Base-by-base conservation (phyloP, 92 coral and sea anemone species). In the Umimayanthus chanpuru region DNA sequence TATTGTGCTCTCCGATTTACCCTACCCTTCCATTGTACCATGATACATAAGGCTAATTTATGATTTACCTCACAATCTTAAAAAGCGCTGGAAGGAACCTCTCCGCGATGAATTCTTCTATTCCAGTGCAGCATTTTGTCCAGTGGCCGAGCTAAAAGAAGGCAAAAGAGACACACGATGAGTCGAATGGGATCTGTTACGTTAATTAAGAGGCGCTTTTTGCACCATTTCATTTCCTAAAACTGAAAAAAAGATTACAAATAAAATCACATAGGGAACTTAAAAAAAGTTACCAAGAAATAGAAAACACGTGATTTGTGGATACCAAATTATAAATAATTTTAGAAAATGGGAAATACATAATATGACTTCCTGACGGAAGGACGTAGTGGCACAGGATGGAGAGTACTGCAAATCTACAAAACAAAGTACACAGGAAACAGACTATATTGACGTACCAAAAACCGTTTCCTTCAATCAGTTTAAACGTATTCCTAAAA, bases 71-170 rank as follows among this genome's bases (percentile, higher is more conserved):
- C 20, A 94, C 92, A 81, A 96, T 96, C 85, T 90, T 94, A 89
- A 96, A 94, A 76, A 97, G 84, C 16, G 96, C 75, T 16, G 99
- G 99, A 36, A 97, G 93, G 79, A 97, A 94, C 65, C 87, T 94
- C 20, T 90, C 92, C 6, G 94, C 88, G 71, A 97, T 89, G 68
- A 95, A 97, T 6, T 90, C 95, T 66, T 95, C 99, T 14, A 96
- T 89, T 41, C 94, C 95, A 2, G 90, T 39, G 85, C 95, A 91
- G 30, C 90, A 90, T 1, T 88, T 89, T 23, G 96, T 88, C 99
- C 99, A 97, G 83, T 90, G 98, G 30, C 81, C 86, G n/a, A 97
- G 92, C 99, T 97, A 73, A 2, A 79, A 76, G 43, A 83, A 81
- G 41, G 81, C 73, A 77, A 71, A 32, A 50, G 21, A 73, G 66